A percentile compares a stretch with the other conserved stretches of the same genome.
These are phyloP conservation scores for Silurus meridionalis DNA, from an alignment of 2,113 vertebrate genomes.

Conservation along the genomic window DNA sequence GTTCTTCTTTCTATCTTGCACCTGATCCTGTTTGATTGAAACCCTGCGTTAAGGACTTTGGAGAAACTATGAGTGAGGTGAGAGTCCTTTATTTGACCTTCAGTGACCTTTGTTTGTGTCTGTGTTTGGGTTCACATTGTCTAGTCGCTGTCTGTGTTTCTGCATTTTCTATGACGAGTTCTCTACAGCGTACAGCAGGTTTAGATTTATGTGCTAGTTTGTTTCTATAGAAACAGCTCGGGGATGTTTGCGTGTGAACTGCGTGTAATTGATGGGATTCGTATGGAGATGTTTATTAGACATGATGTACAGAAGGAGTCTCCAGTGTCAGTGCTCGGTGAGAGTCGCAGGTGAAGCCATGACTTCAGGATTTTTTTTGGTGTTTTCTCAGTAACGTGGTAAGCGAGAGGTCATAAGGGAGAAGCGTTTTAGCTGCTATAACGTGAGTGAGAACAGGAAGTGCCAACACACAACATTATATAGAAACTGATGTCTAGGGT, in stretches of 20 bases:
- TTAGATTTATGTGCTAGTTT: background rate
- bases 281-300: background rate
- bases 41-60: background rate
- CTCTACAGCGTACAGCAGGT: background rate
- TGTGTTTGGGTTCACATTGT: background rate
- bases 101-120: background rate
- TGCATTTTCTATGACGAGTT: background rate
- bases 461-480: background rate
- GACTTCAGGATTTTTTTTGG: background rate
- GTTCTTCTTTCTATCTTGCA: background rate
- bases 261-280: background rate
- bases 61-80: background rate
- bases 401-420: background rate
- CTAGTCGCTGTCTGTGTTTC: background rate
- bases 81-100: background rate
- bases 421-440: background rate
- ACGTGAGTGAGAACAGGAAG: background rate
- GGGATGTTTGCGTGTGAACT: no score
- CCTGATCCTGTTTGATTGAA: background rate
- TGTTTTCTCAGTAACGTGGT: background rate
- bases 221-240: background rate
- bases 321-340: background rate
- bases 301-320: background rate
- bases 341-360: background rate
- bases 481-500: no score